A percentile compares a stretch with the other conserved stretches of the same genome.
Conservation (phyloP, 2,888 invertebrate genomes). For the Caenorhabditis auriculariae region DNA sequence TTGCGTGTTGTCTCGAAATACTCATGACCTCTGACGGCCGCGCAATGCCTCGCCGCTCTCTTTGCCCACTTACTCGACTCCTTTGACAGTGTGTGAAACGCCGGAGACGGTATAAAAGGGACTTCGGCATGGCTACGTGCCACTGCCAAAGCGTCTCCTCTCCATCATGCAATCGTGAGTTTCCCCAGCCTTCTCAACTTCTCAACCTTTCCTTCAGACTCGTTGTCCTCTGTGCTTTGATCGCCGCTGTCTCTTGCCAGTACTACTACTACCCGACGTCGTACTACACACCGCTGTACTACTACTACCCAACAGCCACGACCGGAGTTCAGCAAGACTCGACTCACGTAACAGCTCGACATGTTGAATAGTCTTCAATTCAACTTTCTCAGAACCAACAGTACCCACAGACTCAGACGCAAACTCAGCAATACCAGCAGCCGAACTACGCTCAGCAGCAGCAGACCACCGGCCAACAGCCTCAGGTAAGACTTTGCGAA, state of each 20-base stretch:
- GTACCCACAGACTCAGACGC: conserved; percentile 6
- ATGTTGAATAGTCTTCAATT: conserved; percentile 1
- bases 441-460: conserved; percentile 7
- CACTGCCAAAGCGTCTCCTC: conserved; percentile 2
- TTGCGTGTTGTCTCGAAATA: too few species aligned
- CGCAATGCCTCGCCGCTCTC: too few species aligned
- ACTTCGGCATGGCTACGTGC: not conserved
- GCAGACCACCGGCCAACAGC: conserved; percentile 1
- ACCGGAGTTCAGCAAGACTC: conserved; percentile 1
- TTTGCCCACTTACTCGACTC: too few species aligned
- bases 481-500: too few species aligned
- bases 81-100: conserved; percentile 2
- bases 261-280: conserved; percentile 35
- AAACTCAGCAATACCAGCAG: conserved; percentile 13
- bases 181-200: not conserved
- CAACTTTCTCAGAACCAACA: conserved; percentile 1
- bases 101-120: conserved; percentile 14
- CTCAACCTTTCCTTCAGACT: conserved; percentile 15
- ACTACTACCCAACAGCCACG: conserved; percentile 29
- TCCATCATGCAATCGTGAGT: conserved; percentile 24
- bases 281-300: conserved; percentile 37
- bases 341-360: conserved; percentile 8
- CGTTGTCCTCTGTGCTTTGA: conserved; percentile 16
- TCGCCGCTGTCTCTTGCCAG: conserved; percentile 22
- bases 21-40: too few species aligned